phyloP scores from a whole-genome alignment of 2,797 vertebrate genomes.

The Novumbra hubbsi region DNA sequence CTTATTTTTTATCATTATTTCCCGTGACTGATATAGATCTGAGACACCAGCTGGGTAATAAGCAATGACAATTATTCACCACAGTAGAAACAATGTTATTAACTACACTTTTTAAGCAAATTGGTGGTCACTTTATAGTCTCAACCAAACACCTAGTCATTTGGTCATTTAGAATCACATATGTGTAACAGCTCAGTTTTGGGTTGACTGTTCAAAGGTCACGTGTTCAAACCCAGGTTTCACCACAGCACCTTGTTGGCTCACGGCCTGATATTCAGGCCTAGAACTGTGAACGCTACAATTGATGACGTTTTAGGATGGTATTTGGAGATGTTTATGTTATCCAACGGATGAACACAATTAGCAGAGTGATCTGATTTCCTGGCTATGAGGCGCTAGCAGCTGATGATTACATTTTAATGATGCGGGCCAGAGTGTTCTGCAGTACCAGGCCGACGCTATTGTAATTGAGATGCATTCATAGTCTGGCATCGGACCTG shows the following conservation, averaged over 20 bases:
- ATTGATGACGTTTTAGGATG: neutral
- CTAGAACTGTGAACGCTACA: neutral
- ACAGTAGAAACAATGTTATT: too few relatives aligned
- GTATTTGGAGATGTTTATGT: neutral
- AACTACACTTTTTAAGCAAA: too few relatives aligned
- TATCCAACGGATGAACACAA: neutral
- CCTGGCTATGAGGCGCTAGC: slow-evolving; percentile 46
- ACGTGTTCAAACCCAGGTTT: neutral
- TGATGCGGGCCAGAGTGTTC: slow-evolving; percentile 39
- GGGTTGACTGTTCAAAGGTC: neutral
- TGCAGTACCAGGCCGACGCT: slow-evolving; percentile 25
- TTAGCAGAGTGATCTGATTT: slow-evolving; percentile 22
- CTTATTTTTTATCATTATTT: too few relatives aligned
- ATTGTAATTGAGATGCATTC: slow-evolving; percentile 33
- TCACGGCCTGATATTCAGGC: neutral
- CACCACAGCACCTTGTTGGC: neutral
- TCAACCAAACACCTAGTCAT: neutral
- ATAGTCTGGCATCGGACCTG: slow-evolving; percentile 19
- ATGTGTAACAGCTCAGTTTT: neutral
- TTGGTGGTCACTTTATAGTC: too few relatives aligned
- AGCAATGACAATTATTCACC: too few relatives aligned
- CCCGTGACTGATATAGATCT: too few relatives aligned
- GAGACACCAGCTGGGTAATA: too few relatives aligned
- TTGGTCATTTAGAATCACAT: neutral
- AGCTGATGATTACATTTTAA: slow-evolving; percentile 49